phyloP scores from a whole-genome alignment of 2,113 vertebrate genomes.

The Rhombomys opimus region DNA sequence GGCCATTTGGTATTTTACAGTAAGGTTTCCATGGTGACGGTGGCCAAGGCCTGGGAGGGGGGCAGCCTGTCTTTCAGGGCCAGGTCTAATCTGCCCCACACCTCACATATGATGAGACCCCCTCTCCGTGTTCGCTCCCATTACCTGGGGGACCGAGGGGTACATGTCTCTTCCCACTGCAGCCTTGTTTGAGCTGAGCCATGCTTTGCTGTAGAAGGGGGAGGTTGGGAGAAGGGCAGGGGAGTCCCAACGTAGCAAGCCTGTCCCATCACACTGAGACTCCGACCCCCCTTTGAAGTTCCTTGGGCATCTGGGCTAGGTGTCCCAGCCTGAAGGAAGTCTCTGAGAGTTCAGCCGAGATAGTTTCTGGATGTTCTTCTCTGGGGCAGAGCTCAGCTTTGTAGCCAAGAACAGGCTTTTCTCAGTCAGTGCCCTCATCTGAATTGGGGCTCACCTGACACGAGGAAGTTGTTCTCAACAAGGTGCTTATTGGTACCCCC shows the following conservation, averaged over 20 bases:
- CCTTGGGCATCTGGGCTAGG: not conserved
- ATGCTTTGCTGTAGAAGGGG: not conserved
- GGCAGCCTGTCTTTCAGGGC: not conserved
- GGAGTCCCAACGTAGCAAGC: not conserved
- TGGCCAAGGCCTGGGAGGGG: not conserved
- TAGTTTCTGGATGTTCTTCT: not conserved
- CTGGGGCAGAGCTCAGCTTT: not conserved
- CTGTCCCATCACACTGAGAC: not conserved
- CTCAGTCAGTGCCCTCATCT: not conserved
- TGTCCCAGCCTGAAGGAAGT: not conserved
- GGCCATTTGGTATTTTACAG: not conserved
- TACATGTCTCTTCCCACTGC: not conserved
- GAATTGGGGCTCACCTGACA: not conserved
- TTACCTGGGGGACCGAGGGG: not conserved
- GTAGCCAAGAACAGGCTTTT: not conserved
- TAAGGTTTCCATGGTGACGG: constrained; percentile 27
- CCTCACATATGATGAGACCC: not conserved
- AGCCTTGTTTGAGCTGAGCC: not conserved
- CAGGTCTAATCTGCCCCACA: not conserved
- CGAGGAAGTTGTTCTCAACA: not conserved
- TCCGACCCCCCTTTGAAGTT: not conserved
- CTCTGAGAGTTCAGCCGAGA: not conserved
- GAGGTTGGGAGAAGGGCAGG: not conserved
- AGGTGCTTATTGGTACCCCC: not conserved
- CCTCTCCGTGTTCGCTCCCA: fast-evolving